phyloP scores from a whole-genome alignment of 2,113 vertebrate genomes.

The Microcebus jonahi region DNA sequence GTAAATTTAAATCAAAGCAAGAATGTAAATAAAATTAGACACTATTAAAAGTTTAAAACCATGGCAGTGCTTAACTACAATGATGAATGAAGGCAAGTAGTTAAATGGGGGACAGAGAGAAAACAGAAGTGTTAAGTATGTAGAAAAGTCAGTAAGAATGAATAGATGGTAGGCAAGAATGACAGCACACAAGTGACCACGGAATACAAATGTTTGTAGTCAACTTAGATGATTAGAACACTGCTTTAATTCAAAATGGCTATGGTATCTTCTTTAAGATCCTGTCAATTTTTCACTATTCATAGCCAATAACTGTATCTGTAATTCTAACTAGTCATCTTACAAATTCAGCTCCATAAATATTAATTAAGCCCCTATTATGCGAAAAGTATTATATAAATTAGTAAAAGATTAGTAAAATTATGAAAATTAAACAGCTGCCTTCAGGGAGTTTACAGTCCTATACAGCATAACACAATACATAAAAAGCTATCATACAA shows the following conservation, averaged over 20 bases:
- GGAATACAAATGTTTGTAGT: not conserved
- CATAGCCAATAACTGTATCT: not conserved
- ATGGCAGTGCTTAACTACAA: not conserved
- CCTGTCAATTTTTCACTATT: not conserved
- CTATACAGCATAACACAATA: not conserved
- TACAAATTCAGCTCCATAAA: constrained; percentile 47
- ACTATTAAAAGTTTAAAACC: constrained; percentile 25
- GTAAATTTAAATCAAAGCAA: not conserved
- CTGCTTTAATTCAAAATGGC: constrained; percentile 37
- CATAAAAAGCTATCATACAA: not conserved
- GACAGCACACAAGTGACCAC: not conserved
- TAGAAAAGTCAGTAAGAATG: not conserved
- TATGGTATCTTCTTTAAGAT: not conserved
- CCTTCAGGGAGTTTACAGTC: constrained; percentile 15
- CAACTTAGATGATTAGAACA: not conserved
- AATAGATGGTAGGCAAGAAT: not conserved
- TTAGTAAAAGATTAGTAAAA: constrained; percentile 21
- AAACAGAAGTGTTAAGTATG: not conserved
- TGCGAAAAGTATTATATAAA: not conserved
- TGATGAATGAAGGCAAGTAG: constrained; percentile 16
- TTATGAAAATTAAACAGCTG: constrained; percentile 28
- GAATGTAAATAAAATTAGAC: constrained; percentile 22
- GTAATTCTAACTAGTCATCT: not conserved
- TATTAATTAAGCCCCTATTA: not conserved
- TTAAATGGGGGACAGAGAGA: not conserved